Base-by-base conservation (phyloP, 2,888 invertebrate species). In the Xestia xanthographa region DNA sequence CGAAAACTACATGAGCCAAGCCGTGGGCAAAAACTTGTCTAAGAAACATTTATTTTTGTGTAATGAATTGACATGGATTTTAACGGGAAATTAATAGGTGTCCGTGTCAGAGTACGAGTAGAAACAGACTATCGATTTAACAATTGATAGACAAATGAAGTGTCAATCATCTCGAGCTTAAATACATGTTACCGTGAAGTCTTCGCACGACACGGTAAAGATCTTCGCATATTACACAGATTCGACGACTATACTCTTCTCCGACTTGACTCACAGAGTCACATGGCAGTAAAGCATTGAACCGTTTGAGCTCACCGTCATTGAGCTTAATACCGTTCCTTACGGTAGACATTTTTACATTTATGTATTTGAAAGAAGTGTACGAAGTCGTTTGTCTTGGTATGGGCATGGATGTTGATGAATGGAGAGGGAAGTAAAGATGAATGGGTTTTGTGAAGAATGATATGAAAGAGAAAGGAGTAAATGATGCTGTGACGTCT, bases 181-280 rank as follows among this genome's bases (percentile, higher is more conserved):
- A 77, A 83, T 73, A 80, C 84, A 83, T 72, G 84, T 76, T 83
- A 60, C 56, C 29, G 68, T 53, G 58, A 72, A 72, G 77, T 60
- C n/a, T 66, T 60, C 75, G 79, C 77, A 66, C 75, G 76, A 76
- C 69, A 45, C 41, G 43, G 26, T 85, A 63, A 63, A 41, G 63
- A 63, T n/a, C 41, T 63, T n/a, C 41, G 63, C n/a, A 41, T 22
- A 63, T 17, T 41, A 41, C 8, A n/a, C 11, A n/a, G 41, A n/a
- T n/a, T 41, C 8, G 12, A 63, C 41, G 20, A n/a, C 20, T 34
- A n/a, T n/a, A 62, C 11, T 62, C 62, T 0, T 2, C 38, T 38
- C 12, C 12, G n/a, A 62, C 38, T 62, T 38, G 6, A 58, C 26
- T 29, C 26, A 56, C 12, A n/a, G 43, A 43, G 43, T 45, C 17